Base-by-base conservation (phyloP, 1,140 invertebrate species). In the Halotydeus destructor region DNA sequence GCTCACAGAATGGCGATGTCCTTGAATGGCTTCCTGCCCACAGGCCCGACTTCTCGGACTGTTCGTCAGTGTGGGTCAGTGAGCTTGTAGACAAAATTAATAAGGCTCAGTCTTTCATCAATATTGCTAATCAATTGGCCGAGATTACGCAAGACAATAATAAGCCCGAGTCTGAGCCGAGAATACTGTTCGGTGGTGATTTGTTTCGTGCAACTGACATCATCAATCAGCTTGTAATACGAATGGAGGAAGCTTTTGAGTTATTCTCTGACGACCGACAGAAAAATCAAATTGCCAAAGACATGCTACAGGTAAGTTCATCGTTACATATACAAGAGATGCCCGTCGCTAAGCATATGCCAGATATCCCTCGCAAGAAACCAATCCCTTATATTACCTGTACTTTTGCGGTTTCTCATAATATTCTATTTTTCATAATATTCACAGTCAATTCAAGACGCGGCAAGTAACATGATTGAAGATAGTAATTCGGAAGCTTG, bases 31-130 rank as follows among this genome's bases (percentile, higher is more conserved):
- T 70, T 35, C 74, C 76, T 0, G 61, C 69, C 3, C n/a, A n/a
- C n/a, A 74, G 70, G 4, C 83, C 84, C 5, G 82, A 91, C 60
- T 63, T 91, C n/a, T 83, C 80, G 52, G 79, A 86, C 55, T 94
- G 86, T 57, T 70, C 81, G 9, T 88, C 82, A 1, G 69, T 80
- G 0, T 89, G 84, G 84, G 61, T 91, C 1, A 78, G 78, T 25
- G 78, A 72, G 43, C 62, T 91, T 1, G 47, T 48, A 19, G 48
- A 50, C 18, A 35, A 54, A 44, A 51, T 60, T 38, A 48, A 47
- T 43, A 44, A 47, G 27, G 42, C 22, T 16, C 41, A 47, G 21
- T 23, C 39, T 12, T 34, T 38, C 4, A 41, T 41, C 23, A 22
- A 23, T 5, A 45, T 42, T 18, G 14, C 43, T 3, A 30, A 30